Base-by-base conservation (phyloP, 2,888 invertebrate species). In the Trimorus sp. region DNA sequence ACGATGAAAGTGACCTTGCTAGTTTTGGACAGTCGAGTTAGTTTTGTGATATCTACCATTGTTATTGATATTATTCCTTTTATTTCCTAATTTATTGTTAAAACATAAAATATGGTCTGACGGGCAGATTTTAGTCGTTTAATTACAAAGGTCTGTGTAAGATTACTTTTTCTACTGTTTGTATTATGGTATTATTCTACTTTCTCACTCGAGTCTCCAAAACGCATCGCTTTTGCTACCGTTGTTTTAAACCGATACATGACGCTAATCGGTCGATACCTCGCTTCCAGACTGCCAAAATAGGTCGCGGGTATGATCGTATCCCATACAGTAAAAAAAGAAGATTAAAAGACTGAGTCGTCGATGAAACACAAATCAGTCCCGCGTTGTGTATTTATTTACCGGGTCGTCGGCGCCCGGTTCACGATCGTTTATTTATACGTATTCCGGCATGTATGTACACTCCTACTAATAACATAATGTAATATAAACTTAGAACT, bases 341-440 rank as follows among this genome's bases (percentile, higher is more conserved):
- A 15, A 15, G 14, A 53, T 36, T 63, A 83, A 51, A 78, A 87
- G 87, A 87, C 86, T 87, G 87, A 87, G 78, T 85, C 79, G 83
- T 84, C 83, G 80, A 79, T 69, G 59, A 65, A 83, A 71, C 70
- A 79, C 58, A 62, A 84, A 81, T 85, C 83, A 77, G 83, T 84
- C 81, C 77, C 84, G 84, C 81, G 79, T 82, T 84, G 80, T 86
- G 80, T 85, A 84, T 89, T 89, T 84, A 89, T 89, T 89, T 89
- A 88, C 88, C 86, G 83, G 79, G 74, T 74, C 66, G 66, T 79
- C 63, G 76, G 82, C 85, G 76, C 80, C 75, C 75, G 79, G 68
- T 83, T 86, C 79, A 85, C 83, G 84, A 79, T 85, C 81, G 69
- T 85, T 86, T 87, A 85, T 76, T 79, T 76, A 73, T 76, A 68